phyloP scores from a whole-genome alignment of 2,113 vertebrate species.

The Protomyctophum bolini region DNA sequence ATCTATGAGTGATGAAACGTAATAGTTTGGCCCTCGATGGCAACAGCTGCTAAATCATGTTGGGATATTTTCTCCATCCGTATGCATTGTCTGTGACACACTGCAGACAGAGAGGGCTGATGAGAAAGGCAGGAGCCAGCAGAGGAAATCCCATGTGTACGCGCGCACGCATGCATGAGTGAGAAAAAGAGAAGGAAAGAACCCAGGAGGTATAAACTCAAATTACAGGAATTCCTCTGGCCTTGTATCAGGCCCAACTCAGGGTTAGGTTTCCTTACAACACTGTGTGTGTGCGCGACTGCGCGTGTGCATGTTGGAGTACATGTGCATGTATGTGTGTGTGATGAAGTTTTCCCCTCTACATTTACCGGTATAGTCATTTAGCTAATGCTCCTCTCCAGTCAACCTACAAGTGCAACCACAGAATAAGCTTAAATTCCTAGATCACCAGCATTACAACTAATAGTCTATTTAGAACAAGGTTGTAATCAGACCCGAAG shows the following conservation, averaged over 20 bases:
- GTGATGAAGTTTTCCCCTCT: not conserved
- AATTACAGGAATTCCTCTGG: slow-evolving; percentile 77
- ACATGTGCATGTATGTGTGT: not conserved
- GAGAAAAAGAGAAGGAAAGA: slow-evolving; percentile 43
- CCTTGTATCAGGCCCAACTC: slow-evolving; percentile 66
- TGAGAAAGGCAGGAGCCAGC: slow-evolving; percentile 64
- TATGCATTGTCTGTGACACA: slow-evolving; percentile 48
- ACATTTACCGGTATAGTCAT: no score
- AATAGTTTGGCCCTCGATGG: slow-evolving; percentile 46
- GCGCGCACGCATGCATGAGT: slow-evolving; percentile 13
- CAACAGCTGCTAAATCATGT: slow-evolving; percentile 65
- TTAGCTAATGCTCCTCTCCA: no score
- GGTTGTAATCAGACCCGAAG: no score
- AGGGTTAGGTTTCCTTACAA: slow-evolving; percentile 74
- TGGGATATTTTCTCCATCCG: slow-evolving; percentile 45
- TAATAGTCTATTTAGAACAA: no score
- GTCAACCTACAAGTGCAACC: no score
- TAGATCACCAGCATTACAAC: no score
- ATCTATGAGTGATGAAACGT: slow-evolving; percentile 61
- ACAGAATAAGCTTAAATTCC: no score
- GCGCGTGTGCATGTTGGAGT: slow-evolving; percentile 28
- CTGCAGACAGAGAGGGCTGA: slow-evolving; percentile 50
- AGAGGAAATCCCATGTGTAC: slow-evolving; percentile 61
- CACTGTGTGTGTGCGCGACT: slow-evolving; percentile 41
- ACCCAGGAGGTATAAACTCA: slow-evolving; percentile 74